Evolutionary conservation across 2,888 invertebrate species (phyloP).

Genomic region (Helleia helle): DNA sequence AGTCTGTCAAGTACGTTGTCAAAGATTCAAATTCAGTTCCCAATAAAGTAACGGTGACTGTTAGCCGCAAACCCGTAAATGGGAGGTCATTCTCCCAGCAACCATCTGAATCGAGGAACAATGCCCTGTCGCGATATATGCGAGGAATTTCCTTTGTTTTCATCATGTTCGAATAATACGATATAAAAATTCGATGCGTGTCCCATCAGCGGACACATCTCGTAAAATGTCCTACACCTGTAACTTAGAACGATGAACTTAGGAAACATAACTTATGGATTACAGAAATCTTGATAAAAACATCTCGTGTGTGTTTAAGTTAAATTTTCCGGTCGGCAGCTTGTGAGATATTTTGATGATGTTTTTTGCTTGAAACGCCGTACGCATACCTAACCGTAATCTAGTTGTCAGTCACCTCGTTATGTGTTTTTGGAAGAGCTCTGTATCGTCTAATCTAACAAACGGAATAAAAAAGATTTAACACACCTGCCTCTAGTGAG

Average conservation of each 20-base stretch:
- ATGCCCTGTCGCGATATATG: slow-evolving; percentile 51
- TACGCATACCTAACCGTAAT: slow-evolving; percentile 34
- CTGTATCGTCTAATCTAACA: slow-evolving; percentile 3
- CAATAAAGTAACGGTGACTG: slow-evolving; percentile 20
- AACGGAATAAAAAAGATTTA: slow-evolving; percentile 5
- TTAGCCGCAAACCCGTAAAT: slow-evolving; percentile 47
- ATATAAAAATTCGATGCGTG: slow-evolving; percentile 64
- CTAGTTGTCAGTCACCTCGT: slow-evolving; percentile 30
- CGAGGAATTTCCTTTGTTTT: slow-evolving; percentile 60
- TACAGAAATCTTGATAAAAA: slow-evolving; percentile 11
- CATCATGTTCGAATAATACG: slow-evolving; percentile 45
- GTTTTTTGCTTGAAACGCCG: slow-evolving; percentile 17
- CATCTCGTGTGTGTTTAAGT: not conserved
- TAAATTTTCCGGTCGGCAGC: slow-evolving; percentile 16
- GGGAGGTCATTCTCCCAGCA: slow-evolving; percentile 60
- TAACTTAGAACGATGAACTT: slow-evolving; percentile 56
- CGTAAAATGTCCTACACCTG: slow-evolving; percentile 51
- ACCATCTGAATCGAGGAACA: slow-evolving; percentile 43
- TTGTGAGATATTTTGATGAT: not conserved
- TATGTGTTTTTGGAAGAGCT: slow-evolving; percentile 33
- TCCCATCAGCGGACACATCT: slow-evolving; percentile 46
- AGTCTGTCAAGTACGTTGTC: too few species aligned
- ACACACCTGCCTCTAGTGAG: slow-evolving; percentile 3
- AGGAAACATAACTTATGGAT: slow-evolving; percentile 15
- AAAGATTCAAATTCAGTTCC: too few species aligned